These are phyloP conservation scores for Ceratina japonica DNA, from an alignment of 1,140 invertebrate species.

Conservation along the genomic window DNA sequence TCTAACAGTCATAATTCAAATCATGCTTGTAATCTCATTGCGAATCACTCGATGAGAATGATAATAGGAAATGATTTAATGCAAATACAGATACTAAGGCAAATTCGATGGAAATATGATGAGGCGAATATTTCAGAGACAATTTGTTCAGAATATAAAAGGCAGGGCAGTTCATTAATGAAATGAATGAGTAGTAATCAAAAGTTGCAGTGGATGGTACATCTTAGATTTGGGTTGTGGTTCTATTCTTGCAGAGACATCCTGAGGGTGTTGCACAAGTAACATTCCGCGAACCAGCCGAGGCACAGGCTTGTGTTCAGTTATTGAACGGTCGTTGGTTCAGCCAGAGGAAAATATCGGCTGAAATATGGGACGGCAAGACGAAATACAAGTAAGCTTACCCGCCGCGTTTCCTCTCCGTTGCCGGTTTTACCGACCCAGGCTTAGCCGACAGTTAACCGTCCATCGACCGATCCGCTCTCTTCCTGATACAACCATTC, in stretches of 20 bases:
- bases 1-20: too few relatives aligned
- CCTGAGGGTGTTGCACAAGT: constrained; percentile 96
- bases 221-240: too few relatives aligned
- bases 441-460: constrained; percentile 7
- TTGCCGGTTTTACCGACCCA: background rate
- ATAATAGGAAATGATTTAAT: too few relatives aligned
- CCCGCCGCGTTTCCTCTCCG: constrained; percentile 16
- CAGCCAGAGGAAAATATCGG: constrained; percentile 89
- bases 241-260: constrained; percentile 83
- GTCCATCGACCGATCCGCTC: background rate
- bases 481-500: background rate
- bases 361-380: constrained; percentile 96
- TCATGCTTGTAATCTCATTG: too few relatives aligned
- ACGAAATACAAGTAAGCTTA: constrained; percentile 91
- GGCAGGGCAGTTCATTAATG: too few relatives aligned
- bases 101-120: too few relatives aligned
- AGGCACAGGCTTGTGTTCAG: constrained; percentile 93
- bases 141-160: too few relatives aligned
- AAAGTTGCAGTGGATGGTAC: too few relatives aligned
- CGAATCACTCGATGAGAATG: too few relatives aligned
- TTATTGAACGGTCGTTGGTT: constrained; percentile 96
- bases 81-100: too few relatives aligned
- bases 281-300: constrained; percentile 93
- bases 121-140: too few relatives aligned
- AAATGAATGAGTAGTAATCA: too few relatives aligned